These are phyloP conservation scores for Tenthredo distinguenda DNA, from an alignment of 2,888 invertebrate species.

Conservation along the genomic window DNA sequence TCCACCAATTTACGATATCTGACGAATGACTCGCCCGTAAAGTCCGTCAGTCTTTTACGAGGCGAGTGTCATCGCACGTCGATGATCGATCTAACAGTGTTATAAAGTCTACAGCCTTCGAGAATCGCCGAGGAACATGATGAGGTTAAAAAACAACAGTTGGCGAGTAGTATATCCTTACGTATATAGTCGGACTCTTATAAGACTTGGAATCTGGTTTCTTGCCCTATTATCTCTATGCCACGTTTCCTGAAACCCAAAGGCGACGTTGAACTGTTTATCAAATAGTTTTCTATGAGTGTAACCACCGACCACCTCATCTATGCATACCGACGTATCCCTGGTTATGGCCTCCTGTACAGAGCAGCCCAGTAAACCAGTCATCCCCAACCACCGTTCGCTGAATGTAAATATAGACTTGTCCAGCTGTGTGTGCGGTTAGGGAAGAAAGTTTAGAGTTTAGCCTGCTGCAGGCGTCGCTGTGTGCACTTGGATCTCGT, in stretches of 20 bases:
- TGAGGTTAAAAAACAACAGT: not conserved
- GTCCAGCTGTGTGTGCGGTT: conserved; percentile 49
- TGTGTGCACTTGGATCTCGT: conserved; percentile 47
- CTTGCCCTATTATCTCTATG: not conserved
- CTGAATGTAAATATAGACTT: conserved; percentile 46
- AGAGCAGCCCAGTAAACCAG: conserved; percentile 21
- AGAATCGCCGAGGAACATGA: not conserved
- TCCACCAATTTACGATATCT: not conserved
- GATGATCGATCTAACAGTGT: not conserved
- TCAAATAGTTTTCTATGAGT: not conserved
- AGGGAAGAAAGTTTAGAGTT: conserved; percentile 32
- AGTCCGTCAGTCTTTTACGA: not conserved
- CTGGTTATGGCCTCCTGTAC: not conserved
- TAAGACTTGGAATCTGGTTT: not conserved
- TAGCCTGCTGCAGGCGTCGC: conserved; percentile 1
- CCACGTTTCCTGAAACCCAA: not conserved
- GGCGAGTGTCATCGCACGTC: not conserved
- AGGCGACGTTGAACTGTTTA: conserved; percentile 9
- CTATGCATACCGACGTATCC: not conserved
- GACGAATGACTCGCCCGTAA: not conserved
- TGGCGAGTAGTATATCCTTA: not conserved
- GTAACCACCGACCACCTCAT: conserved; percentile 18
- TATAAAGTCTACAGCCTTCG: not conserved
- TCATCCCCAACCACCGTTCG: conserved; percentile 34
- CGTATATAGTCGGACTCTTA: not conserved